Conservation (phyloP, 2,797 vertebrate genomes). For the Peromyscus eremicus region DNA sequence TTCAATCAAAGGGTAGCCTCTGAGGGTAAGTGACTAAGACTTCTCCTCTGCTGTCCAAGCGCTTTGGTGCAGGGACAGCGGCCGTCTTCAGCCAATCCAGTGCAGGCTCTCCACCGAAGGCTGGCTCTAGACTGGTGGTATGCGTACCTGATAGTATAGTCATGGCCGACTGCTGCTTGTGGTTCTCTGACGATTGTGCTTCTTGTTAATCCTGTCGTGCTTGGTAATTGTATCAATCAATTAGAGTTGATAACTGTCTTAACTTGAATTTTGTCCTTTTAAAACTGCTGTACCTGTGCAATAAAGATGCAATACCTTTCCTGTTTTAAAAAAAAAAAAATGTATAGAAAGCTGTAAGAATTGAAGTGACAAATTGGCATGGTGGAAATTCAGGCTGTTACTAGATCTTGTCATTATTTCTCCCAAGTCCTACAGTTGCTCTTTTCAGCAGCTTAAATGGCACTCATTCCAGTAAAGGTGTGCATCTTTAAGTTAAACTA, state of each 20-base stretch:
- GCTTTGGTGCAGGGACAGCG: slow-evolving; percentile 93
- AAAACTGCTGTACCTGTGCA: slow-evolving; percentile 70
- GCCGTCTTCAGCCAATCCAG: slow-evolving; percentile 92
- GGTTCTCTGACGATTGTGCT: slow-evolving; percentile 83
- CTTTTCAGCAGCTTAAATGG: slow-evolving; percentile 48
- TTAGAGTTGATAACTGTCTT: slow-evolving; percentile 80
- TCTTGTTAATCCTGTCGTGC: slow-evolving; percentile 82
- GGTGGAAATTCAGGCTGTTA: neutral
- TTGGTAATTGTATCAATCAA: slow-evolving; percentile 83
- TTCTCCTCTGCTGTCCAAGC: slow-evolving; percentile 93
- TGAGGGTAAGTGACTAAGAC: slow-evolving; percentile 95
- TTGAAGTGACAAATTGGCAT: slow-evolving; percentile 57
- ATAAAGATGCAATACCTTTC: slow-evolving; percentile 78
- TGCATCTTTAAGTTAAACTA: slow-evolving; percentile 78
- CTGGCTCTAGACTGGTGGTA: slow-evolving; percentile 93
- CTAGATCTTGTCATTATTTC: neutral
- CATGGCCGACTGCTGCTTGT: slow-evolving; percentile 90
- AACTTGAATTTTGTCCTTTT: slow-evolving; percentile 71
- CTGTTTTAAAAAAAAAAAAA: neutral
- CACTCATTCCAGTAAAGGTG: neutral
- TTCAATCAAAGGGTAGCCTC: slow-evolving; percentile 94
- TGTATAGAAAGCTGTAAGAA: slow-evolving; percentile 46
- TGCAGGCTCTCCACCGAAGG: slow-evolving; percentile 92
- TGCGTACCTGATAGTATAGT: slow-evolving; percentile 88
- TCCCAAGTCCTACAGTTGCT: slow-evolving; percentile 57